Percentiles rank a stretch among this genome's conserved stretches.
phyloP scores from a whole-genome alignment of 2,888 invertebrate species.

The Biston betularia region DNA sequence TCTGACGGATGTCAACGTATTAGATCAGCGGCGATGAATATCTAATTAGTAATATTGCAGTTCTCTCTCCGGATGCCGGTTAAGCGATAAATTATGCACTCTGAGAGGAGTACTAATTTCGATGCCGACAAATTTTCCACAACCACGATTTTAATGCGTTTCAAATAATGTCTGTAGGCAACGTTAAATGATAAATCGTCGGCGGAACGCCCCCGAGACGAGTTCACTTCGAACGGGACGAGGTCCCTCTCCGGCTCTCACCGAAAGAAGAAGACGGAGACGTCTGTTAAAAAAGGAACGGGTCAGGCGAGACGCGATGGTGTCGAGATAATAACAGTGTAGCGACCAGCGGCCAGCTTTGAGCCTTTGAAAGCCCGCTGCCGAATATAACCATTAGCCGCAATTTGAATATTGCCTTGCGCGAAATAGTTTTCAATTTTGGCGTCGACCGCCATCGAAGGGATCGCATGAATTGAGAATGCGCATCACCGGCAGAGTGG shows the following conservation, averaged over 20 bases:
- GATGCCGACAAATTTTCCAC: conserved; percentile 85
- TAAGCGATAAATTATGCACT: conserved; percentile 84
- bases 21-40: conserved; percentile 64
- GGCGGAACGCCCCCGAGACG: conserved; percentile 79
- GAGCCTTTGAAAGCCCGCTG: conserved; percentile 76
- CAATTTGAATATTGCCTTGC: conserved; percentile 74
- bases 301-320: conserved; percentile 81
- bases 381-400: conserved; percentile 78
- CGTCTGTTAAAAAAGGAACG: conserved; percentile 82
- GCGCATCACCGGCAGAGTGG: conserved; percentile 23
- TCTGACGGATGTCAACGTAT: conserved; percentile 65
- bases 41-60: conserved; percentile 76
- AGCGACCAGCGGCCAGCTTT: conserved; percentile 61
- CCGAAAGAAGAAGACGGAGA: conserved; percentile 72
- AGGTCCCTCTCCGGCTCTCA: conserved; percentile 64
- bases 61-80: conserved; percentile 72
- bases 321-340: conserved; percentile 86
- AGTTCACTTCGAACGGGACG: conserved; percentile 76
- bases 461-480: conserved; percentile 36
- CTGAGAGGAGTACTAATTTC: conserved; percentile 81
- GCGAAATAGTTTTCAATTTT: conserved; percentile 71
- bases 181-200: conserved; percentile 85
- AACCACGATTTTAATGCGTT: conserved; percentile 85
- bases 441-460: conserved; percentile 49
- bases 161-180: conserved; percentile 86